phyloP scores from a whole-genome alignment of 2,113 vertebrate genomes.

The Myxocyprinus asiaticus region DNA sequence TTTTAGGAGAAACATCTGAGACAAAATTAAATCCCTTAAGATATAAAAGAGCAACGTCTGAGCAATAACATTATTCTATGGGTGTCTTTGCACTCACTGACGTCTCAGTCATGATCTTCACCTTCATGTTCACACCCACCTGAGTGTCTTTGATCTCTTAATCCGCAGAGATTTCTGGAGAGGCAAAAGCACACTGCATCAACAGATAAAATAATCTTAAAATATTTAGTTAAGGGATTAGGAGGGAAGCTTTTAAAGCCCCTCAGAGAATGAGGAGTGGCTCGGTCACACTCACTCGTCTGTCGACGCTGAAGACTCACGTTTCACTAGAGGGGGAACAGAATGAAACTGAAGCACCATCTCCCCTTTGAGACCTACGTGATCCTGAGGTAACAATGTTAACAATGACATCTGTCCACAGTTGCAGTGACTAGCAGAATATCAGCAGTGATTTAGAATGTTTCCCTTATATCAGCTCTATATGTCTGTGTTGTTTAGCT shows the following conservation, averaged over 20 bases:
- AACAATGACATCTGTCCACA: slow-evolving; percentile 12
- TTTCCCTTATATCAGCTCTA: no score
- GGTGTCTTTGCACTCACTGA: not conserved
- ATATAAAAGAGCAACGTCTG: not conserved
- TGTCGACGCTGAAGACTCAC: slow-evolving; percentile 11
- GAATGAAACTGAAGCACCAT: not conserved
- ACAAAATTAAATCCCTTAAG: not conserved
- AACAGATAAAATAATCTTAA: slow-evolving; percentile 44
- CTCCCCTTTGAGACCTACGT: not conserved
- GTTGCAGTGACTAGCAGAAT: not conserved
- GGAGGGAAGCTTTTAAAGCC: slow-evolving; percentile 42
- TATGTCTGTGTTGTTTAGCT: no score
- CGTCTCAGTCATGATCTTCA: not conserved
- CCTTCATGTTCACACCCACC: slow-evolving; percentile 25
- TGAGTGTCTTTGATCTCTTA: slow-evolving; percentile 32
- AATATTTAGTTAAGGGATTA: slow-evolving; percentile 58
- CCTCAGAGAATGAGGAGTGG: slow-evolving; percentile 33
- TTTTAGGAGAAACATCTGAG: not conserved
- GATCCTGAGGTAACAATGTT: slow-evolving; percentile 5
- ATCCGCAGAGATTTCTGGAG: slow-evolving; percentile 30
- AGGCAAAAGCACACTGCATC: slow-evolving; percentile 32
- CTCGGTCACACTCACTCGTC: slow-evolving; percentile 18
- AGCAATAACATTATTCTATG: not conserved
- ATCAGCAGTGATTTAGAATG: no score
- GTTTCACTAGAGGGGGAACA: slow-evolving; percentile 24